Evolutionary conservation across 2,797 vertebrate species (phyloP).

Genomic region (Sebastes minor): DNA sequence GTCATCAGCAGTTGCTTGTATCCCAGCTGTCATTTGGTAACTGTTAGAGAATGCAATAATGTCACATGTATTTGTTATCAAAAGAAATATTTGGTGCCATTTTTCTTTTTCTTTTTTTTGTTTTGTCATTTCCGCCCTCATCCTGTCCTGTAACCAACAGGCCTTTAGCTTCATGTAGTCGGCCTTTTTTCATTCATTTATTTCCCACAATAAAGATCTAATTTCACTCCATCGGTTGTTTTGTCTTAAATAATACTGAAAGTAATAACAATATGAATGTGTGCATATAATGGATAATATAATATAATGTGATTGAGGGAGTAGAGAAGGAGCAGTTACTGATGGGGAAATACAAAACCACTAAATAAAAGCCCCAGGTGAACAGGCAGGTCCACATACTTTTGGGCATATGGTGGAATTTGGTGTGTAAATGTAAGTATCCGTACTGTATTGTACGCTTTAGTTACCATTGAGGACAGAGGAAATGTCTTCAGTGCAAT

Average conservation of each 20-base stretch:
- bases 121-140: not conserved
- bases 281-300: too few species aligned
- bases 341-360: too few species aligned
- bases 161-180: conserved; percentile 46
- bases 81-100: conserved; percentile 71
- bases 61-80: conserved; percentile 68
- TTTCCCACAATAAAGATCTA: conserved; percentile 67
- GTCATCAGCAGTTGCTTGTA: conserved; percentile 61
- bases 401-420: too few species aligned
- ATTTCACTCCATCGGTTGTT: conserved; percentile 46
- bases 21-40: conserved; percentile 57
- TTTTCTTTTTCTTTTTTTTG: conserved; percentile 18
- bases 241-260: not conserved
- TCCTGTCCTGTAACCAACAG: conserved; percentile 36
- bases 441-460: too few species aligned
- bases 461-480: too few species aligned
- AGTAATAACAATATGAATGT: not conserved
- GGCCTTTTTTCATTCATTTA: conserved; percentile 29
- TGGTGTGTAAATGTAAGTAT: too few species aligned
- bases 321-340: too few species aligned
- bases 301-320: too few species aligned
- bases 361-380: too few species aligned
- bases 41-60: conserved; percentile 68
- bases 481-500: too few species aligned
- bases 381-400: too few species aligned